Conservation (phyloP, 2,797 vertebrate species). For the Peromyscus aztecus region DNA sequence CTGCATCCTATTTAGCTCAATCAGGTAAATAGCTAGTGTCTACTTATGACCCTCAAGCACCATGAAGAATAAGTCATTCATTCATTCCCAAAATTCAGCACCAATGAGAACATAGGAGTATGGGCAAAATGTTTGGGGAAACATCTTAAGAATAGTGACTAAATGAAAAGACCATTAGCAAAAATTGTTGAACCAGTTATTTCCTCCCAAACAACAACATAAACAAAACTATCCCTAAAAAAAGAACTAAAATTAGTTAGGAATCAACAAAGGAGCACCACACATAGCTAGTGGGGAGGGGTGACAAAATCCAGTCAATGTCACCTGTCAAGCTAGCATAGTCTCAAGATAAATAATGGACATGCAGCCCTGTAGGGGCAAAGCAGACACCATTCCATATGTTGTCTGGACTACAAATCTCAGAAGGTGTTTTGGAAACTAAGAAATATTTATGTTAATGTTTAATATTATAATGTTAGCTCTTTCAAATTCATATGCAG, state of each 20-base stretch:
- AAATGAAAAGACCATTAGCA: not conserved
- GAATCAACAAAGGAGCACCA: conserved; percentile 19
- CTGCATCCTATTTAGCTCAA: not conserved
- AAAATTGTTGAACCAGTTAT: not conserved
- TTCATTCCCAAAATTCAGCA: not conserved
- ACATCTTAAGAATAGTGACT: not conserved
- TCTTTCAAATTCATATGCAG: not conserved
- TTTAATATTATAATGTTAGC: conserved; percentile 36
- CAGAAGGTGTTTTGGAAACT: not conserved
- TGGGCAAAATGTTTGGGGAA: not conserved
- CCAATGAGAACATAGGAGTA: not conserved
- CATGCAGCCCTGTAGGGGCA: not conserved
- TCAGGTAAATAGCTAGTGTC: not conserved
- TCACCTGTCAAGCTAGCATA: not conserved
- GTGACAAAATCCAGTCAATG: not conserved
- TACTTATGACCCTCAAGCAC: not conserved
- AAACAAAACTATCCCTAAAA: not conserved
- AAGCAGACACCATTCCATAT: not conserved
- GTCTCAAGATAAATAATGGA: not conserved
- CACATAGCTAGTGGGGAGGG: not conserved
- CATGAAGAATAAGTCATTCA: not conserved
- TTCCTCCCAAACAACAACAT: not conserved
- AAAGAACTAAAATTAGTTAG: not conserved
- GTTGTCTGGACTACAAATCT: not conserved
- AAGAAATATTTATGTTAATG: not conserved